These are phyloP conservation scores for Taeniopygia guttata DNA, from an alignment of 2,797 vertebrate species.

Conservation along the genomic window DNA sequence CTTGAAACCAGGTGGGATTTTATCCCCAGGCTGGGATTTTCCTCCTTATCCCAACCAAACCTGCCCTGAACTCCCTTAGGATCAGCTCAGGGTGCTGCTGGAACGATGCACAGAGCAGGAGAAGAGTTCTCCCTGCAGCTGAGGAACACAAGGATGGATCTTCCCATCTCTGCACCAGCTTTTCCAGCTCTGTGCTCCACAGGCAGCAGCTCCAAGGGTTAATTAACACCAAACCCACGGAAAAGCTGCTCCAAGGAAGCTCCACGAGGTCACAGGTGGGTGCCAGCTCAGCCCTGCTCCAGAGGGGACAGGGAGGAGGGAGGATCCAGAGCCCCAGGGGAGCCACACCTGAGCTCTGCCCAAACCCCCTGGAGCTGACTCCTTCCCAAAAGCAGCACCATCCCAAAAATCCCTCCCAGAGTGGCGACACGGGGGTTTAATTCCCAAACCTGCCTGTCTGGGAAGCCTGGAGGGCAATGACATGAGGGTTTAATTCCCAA, in stretches of 20 bases:
- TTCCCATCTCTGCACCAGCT: accelerated
- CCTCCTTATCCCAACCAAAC: background rate
- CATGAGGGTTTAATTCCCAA: too few relatives aligned
- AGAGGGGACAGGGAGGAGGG: background rate
- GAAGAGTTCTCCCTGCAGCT: background rate
- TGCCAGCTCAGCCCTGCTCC: background rate
- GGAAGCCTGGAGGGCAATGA: background rate
- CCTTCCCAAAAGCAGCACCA: background rate
- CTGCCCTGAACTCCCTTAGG: background rate
- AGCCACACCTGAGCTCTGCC: background rate
- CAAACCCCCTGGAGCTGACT: accelerated
- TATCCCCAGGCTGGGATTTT: background rate
- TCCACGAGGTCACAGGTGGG: background rate
- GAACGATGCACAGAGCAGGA: accelerated
- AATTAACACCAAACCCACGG: accelerated
- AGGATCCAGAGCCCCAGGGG: background rate
- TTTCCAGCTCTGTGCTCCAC: background rate
- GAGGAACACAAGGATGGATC: too few relatives aligned
- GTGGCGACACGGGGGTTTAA: accelerated
- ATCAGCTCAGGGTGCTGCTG: background rate
- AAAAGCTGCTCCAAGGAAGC: background rate
- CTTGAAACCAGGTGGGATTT: background rate
- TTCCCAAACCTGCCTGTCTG: background rate
- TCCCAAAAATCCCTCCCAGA: accelerated
- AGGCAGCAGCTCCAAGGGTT: background rate